Percentiles rank a stretch among this genome's conserved stretches.
These are phyloP conservation scores for Caenorhabditis remanei DNA, from an alignment of 1,140 invertebrate genomes.

Conservation along the genomic window DNA sequence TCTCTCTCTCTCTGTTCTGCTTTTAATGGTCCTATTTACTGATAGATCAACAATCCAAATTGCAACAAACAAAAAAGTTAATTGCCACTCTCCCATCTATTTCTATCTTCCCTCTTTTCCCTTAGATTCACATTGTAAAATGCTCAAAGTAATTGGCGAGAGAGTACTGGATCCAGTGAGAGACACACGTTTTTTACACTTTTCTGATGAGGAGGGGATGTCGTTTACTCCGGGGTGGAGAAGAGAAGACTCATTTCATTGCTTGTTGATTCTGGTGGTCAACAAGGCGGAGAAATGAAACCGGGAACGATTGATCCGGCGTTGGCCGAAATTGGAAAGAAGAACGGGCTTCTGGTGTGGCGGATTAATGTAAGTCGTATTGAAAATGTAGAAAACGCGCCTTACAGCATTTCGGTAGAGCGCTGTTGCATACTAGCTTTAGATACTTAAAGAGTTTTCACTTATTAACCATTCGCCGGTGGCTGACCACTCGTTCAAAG, in stretches of 20 bases:
- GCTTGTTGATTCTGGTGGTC: slow-evolving; percentile 50
- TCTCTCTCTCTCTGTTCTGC: too few relatives aligned
- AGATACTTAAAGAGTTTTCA: too few relatives aligned
- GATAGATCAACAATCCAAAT: not conserved
- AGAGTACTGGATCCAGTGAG: not conserved
- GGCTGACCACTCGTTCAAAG: too few relatives aligned
- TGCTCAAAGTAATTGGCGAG: slow-evolving; percentile 50
- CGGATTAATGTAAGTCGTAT: slow-evolving; percentile 73
- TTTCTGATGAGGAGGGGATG: not conserved
- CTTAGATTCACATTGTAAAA: slow-evolving; percentile 39
- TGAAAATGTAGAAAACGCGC: not conserved
- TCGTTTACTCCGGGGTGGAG: not conserved
- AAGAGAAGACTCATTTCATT: slow-evolving; percentile 38
- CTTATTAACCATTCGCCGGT: too few relatives aligned
- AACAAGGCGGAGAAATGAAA: slow-evolving; percentile 43
- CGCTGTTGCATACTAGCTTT: too few relatives aligned
- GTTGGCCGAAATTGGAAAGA: slow-evolving; percentile 72
- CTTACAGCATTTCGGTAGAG: too few relatives aligned
- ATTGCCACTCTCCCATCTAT: not conserved
- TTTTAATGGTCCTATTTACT: too few relatives aligned
- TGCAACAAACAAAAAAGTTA: slow-evolving; percentile 36
- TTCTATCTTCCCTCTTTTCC: not conserved
- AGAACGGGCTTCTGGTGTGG: slow-evolving; percentile 75
- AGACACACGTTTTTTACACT: slow-evolving; percentile 49
- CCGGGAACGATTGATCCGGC: slow-evolving; percentile 63